Conservation (phyloP, 2,113 vertebrate species). For the Nibea coibor region DNA sequence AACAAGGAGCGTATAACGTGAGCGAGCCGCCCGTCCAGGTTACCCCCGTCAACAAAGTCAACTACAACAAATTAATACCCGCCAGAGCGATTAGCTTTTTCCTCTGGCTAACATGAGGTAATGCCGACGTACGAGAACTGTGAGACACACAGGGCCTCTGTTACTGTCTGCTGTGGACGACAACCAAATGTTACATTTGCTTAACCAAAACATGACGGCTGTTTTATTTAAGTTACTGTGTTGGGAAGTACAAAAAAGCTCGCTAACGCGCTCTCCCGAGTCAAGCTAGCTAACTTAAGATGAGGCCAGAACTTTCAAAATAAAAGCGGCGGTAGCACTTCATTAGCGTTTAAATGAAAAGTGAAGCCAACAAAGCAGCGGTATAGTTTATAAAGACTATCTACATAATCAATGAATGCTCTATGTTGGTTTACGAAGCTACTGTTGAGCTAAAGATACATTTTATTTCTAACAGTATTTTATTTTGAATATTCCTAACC, state of each 20-base stretch:
- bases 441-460: background rate
- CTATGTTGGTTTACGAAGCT: fast-evolving
- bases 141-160: background rate
- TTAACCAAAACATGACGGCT: fast-evolving
- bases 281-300: background rate
- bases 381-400: fast-evolving
- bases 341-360: background rate
- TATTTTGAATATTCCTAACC: background rate
- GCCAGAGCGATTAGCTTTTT: conserved; percentile 22
- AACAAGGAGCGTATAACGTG: fast-evolving
- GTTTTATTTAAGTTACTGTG: background rate
- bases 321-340: conserved; percentile 12
- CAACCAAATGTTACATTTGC: fast-evolving
- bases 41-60: background rate
- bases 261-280: background rate
- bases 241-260: background rate
- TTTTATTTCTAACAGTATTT: background rate
- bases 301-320: conserved; percentile 25
- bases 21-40: background rate
- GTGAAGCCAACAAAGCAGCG: fast-evolving
- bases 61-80: background rate
- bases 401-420: background rate
- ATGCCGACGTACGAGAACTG: fast-evolving
- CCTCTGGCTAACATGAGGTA: background rate
- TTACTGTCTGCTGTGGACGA: fast-evolving